Base-by-base conservation (phyloP, 1,140 invertebrate species). In the Ips typographus region DNA sequence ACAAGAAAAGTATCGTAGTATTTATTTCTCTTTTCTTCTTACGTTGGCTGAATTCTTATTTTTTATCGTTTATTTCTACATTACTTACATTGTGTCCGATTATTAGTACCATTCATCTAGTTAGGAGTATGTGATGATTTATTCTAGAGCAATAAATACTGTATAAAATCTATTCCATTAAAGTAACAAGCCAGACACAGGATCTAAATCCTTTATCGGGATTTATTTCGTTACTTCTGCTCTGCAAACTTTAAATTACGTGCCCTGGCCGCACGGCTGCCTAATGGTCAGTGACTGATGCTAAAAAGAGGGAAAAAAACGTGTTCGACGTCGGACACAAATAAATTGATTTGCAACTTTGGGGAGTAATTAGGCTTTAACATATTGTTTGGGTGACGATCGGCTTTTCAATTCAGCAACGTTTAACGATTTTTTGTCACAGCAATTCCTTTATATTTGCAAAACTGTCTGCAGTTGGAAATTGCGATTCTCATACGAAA, bases 151-250 rank as follows among this genome's bases (percentile, higher is more conserved):
- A 22, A 22, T 22, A 22, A 22, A 56, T 38, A 56, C 38, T 56
- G n/a, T 56, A 37, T 56, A 37, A 36, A 56, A 39, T 37, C 53
- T 7, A 6, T 67, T 59, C 65, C 55, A 59, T 67, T 58, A 42
- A 41, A 4, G n/a, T 59, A 58, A 49, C 55, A 67, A 63, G 65
- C 40, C 56, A 56, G 65, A 59, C 43, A 40, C 65, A 51, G 42
- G 65, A 59, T 55, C 40, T 59, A 67, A 58, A 68, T 68, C 65
- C 65, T 49, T 68, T 68, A 68, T 68, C 65, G 65, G 65, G 65
- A 68, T 68, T 68, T 68, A 68, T 68, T 61, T 68, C 58, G 65
- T 68, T 68, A 68, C 65, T 68, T 68, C 57, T 49, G 58, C 65
- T 59, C 57, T 68, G 56, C 65, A 68, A 68, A 68, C 65, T 68